Conservation (phyloP, 92 coral and sea anemone genomes). For the Parazoanthus swiftii region DNA sequence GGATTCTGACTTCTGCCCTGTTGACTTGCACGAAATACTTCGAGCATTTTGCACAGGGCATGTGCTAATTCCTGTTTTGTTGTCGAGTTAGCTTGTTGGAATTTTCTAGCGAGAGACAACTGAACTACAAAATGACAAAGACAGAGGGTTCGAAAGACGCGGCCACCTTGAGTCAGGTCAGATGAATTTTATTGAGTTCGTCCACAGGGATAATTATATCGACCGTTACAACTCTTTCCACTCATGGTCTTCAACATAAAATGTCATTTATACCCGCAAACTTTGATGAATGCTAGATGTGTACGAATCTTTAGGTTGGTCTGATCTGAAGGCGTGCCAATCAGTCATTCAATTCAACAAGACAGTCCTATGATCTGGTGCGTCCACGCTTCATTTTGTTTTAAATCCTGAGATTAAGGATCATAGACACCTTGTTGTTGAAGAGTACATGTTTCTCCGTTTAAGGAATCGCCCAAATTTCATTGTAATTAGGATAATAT, state of each 20-base stretch:
- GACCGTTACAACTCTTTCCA: neutral
- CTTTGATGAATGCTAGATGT: neutral
- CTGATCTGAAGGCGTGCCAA: conserved; percentile 36
- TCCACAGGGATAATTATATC: neutral
- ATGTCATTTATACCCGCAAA: neutral
- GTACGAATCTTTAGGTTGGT: neutral
- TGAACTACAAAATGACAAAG: conserved; percentile 24
- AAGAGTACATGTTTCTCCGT: neutral
- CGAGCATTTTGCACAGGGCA: conserved; percentile 19
- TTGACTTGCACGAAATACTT: neutral
- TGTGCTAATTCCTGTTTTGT: conserved; percentile 1
- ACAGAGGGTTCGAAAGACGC: conserved; percentile 23
- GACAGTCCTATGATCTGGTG: neutral
- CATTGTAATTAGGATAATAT: conserved; percentile 19
- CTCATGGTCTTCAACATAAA: neutral
- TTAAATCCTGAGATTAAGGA: conserved; percentile 3
- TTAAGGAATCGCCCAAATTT: neutral
- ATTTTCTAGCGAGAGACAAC: conserved; percentile 1
- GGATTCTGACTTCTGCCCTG: conserved; percentile 1
- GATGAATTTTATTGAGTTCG: conserved; percentile 7
- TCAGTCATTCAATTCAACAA: conserved; percentile 2
- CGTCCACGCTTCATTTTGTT: conserved; percentile 1
- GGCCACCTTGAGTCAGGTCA: conserved; percentile 40
- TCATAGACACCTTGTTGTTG: neutral
- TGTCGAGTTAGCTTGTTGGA: conserved; percentile 6